Evolutionary conservation across 2,113 vertebrate species (phyloP).

Genomic region (Otocyon megalotis): DNA sequence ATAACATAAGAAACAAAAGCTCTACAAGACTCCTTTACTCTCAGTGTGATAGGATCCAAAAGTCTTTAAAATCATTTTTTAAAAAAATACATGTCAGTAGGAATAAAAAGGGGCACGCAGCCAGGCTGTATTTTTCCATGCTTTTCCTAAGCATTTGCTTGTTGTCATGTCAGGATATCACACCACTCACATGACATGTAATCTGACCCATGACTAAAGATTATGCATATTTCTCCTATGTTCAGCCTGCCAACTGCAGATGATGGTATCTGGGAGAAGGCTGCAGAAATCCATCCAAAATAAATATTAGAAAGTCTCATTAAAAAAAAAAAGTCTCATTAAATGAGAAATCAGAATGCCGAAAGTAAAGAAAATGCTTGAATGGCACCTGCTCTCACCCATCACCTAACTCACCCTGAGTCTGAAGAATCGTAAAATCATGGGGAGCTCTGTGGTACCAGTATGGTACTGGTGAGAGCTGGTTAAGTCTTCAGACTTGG

Average conservation of each 20-base stretch:
- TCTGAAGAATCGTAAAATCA: not conserved
- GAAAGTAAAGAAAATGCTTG: conserved; percentile 22
- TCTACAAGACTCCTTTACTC: not conserved
- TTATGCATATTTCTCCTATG: not conserved
- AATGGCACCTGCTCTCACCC: not conserved
- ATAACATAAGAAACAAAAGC: not conserved
- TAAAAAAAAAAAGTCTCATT: not conserved
- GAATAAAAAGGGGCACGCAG: not conserved
- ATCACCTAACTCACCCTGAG: not conserved
- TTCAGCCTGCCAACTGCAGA: not conserved
- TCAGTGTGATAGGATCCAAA: not conserved
- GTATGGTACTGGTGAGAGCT: not conserved
- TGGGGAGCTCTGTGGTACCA: not conserved
- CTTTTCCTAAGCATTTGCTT: not conserved
- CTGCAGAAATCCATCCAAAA: not conserved
- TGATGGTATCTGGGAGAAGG: not conserved
- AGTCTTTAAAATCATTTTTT: not conserved
- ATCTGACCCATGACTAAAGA: not conserved
- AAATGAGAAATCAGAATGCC: not conserved
- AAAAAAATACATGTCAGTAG: not conserved
- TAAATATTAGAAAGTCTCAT: conserved; percentile 5
- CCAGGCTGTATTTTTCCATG: not conserved
- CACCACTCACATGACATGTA: not conserved
- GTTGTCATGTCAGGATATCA: not conserved
- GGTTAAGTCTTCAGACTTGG: not conserved